Evolutionary conservation across 2,888 invertebrate genomes (phyloP), one percentile per base, ranked within the genome.

Genomic region (Anarsia innoxiella): DNA sequence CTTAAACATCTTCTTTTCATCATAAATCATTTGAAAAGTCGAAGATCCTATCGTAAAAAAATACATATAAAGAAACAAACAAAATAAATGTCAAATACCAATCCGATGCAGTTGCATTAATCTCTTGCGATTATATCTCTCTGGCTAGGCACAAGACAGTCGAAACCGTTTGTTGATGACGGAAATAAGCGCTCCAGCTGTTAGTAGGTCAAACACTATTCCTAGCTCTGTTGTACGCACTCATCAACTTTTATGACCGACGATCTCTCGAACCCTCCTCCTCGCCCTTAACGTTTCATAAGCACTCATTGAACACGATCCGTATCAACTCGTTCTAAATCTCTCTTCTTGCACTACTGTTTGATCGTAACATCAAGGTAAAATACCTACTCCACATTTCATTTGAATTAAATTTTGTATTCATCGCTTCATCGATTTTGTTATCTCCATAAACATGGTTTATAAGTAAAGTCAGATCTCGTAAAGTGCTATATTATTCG

Each of bases 191-290:
- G 69, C 66, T 82, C 80, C 80, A 82, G 80, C 66, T 72, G 72
- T 77, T 74, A 80, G 62, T 84, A 73, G 83, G 83, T 83, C 83
- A 82, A 74, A 57, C 59, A 77, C 77, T 84, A 83, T 84, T 84
- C 78, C 73, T 69, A 74, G 68, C 65, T 60, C 68, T 61, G 74
- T 73, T 76, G 74, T 77, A 68, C 67, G n/a, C n/a, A n/a, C n/a
- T n/a, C 25, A 25, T 25, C 25, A 25, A 25, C 8, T n/a, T 19
- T 25, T 25, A 25, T n/a, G 25, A 25, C 25, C 25, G 8, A 25
- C 25, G 4, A n/a, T 19, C 4, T n/a, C 3, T 25, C 25, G 2
- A 25, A 25, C n/a, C 25, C 25, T 19, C 19, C n/a, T n/a, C n/a
- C 6, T 9, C 5, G n/a, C 25, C 25, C 25, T 25, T 25, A n/a